A percentile compares a stretch with the other conserved stretches of the same genome.
Evolutionary conservation across 2,888 invertebrate genomes (phyloP).

Genomic region (Erebia epiphron): DNA sequence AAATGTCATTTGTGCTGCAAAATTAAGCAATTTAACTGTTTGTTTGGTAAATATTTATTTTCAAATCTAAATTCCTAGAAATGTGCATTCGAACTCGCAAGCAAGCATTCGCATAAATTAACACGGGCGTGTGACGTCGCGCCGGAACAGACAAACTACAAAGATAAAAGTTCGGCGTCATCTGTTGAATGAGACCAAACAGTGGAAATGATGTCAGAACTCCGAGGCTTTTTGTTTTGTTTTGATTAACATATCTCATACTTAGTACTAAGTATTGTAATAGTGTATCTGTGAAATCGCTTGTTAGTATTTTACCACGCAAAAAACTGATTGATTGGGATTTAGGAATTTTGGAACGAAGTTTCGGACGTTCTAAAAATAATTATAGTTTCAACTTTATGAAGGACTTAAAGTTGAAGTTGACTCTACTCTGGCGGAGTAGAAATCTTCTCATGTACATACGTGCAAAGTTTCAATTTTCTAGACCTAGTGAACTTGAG

Average conservation of each 20-base stretch:
- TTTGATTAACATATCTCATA: neutral
- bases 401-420: too few relatives aligned
- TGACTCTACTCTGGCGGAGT: too few relatives aligned
- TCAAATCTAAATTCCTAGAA: neutral
- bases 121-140: constrained; percentile 3
- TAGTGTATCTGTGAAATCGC: neutral
- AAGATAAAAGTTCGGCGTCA: constrained; percentile 11
- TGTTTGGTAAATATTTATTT: neutral
- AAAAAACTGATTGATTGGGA: neutral
- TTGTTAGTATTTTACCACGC: neutral
- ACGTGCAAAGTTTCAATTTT: too few relatives aligned
- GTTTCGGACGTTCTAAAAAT: too few relatives aligned
- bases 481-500: too few relatives aligned
- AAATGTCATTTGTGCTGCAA: neutral
- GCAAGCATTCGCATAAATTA: constrained; percentile 17
- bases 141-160: constrained; percentile 10
- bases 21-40: neutral
- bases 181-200: constrained; percentile 4
- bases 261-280: neutral
- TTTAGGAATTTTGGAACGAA: too few relatives aligned
- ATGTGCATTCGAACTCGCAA: neutral
- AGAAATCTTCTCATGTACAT: too few relatives aligned
- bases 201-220: constrained; percentile 23
- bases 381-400: too few relatives aligned
- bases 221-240: neutral